Percentiles rank a stretch among this genome's conserved stretches.
Evolutionary conservation across 2,888 invertebrate genomes (phyloP).

Genomic region (Papilio gigon): DNA sequence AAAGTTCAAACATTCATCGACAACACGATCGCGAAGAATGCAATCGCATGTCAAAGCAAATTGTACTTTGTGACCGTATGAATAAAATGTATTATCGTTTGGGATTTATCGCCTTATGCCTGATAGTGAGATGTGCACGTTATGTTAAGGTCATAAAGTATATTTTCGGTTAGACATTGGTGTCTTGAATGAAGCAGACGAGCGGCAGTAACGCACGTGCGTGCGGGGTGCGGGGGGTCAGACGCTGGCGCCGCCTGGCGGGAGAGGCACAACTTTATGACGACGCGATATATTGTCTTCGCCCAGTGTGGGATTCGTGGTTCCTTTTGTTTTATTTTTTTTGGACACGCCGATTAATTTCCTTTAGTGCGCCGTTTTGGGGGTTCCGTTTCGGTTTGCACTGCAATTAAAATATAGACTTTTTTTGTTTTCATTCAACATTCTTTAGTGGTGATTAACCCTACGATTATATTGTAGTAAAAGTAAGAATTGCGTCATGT

Average conservation of each 20-base stretch:
- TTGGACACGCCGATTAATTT: conserved; percentile 71
- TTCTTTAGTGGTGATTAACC: conserved; percentile 44
- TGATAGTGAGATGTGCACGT: conserved; percentile 55
- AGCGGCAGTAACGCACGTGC: conserved; percentile 75
- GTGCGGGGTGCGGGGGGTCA: conserved; percentile 59
- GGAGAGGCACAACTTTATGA: conserved; percentile 78
- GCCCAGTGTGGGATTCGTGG: conserved; percentile 75
- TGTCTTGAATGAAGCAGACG: conserved; percentile 59
- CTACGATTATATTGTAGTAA: not conserved
- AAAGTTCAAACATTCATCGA: conserved; percentile 78
- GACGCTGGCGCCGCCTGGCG: conserved; percentile 75
- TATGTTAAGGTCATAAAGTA: conserved; percentile 60
- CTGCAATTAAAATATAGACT: conserved; percentile 53
- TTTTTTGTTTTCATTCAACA: conserved; percentile 54
- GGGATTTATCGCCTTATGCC: conserved; percentile 56
- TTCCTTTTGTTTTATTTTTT: conserved; percentile 74
- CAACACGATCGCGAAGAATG: conserved; percentile 71
- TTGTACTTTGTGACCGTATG: conserved; percentile 68
- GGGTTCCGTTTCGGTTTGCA: conserved; percentile 57
- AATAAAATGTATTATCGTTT: conserved; percentile 73
- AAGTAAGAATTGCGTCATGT: not conserved
- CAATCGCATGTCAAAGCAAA: conserved; percentile 62
- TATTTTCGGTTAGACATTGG: conserved; percentile 54
- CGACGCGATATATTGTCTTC: conserved; percentile 77
- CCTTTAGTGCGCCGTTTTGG: conserved; percentile 64